Evolutionary conservation across 2,888 invertebrate species (phyloP), one percentile per base, ranked within the genome.

Genomic region (Meganola albula): DNA sequence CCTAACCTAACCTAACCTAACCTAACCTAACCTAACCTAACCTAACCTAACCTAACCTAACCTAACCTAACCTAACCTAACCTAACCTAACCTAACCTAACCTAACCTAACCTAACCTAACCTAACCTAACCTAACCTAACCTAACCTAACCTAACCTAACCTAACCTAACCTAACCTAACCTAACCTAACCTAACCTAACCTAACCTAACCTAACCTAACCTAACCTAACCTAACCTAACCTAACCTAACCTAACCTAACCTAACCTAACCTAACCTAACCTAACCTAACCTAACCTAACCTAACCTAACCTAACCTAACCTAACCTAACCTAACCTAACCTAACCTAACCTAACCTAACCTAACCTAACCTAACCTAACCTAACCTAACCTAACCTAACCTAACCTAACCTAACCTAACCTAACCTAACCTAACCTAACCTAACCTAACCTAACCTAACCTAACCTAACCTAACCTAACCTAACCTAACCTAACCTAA

Each of bases 171-270:
- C 37, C 37, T 37, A 37, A 36, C 36, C 36, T 36, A 36, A 36
- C 36, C 36, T 36, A 36, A 36, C 36, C 36, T 36, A 36, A 40
- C 36, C 37, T 32, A 37, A 37, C 37, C 37, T 37, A 37, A 37
- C 40, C 40, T 40, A 40, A 40, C 40, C 40, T 40, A 40, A 34
- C 26, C 40, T 35, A 37, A 31, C 37, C 31, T 46, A 47, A 44
- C 50, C 47, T 47, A 49, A 49, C 48, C 49, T 46, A 53, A 48
- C 53, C 49, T 44, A 48, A 48, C 49, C 48, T 44, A 48, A 44
- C 48, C 51, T 44, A 49, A 46, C 49, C 46, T 41, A 47, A 45
- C 47, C 48, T 48, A 47, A 47, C 52, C 47, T 44, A 49, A 49
- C 51, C 49, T 48, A 48, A 45, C 53, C 47, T 45, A 49, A 44